Base-by-base conservation (phyloP, 2,113 vertebrate genomes). In the Sinocyclocheilus anshuiensis region DNA sequence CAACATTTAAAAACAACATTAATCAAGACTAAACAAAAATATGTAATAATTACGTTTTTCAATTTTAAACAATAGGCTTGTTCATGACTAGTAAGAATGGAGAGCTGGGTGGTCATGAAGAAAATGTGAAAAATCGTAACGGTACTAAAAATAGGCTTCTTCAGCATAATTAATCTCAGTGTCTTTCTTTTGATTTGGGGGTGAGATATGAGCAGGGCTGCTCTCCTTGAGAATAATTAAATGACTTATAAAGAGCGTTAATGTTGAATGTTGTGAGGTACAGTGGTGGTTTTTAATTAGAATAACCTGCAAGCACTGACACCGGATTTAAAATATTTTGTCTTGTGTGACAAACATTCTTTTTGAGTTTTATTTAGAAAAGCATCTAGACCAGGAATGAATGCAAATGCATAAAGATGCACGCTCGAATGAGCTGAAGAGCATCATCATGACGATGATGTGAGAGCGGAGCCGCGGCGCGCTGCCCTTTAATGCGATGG, bases 401-500 rank as follows among this genome's bases (percentile, higher is more conserved):
- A 65, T 29, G 24, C 24, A 67, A 67, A 67, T 67, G 26, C 15
- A 0, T 3, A 18, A 69, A 69, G 65, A 69, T 22, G 20, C 57
- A 59, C 2, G 57, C 57, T 61, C 8, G 20, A 61, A 10, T 61
- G 57, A 61, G 57, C 57, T 61, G 57, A 61, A 22, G n/a, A n/a
- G n/a, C n/a, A 55, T 55, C 53, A 18, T 6, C 12, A 6, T 55
- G 53, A 55, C 3, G 53, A 6, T 6, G 15, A 16, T 71, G 15
- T 55, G 53, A 55, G 71, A 74, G 36, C 18, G 2, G 71, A 74
- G 36, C 15, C 8, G 26, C 13, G 26, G 65, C 26, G 26, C 13
- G 65, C 69, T 80, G 76, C 20, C 72, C 86, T 78, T 65, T 61
- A 20, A 71, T 83, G 16, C 12, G 3, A 24, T 57, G 55, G 75